Base-by-base conservation (phyloP, 2,113 vertebrate species). In the Hippopotamus amphibius region DNA sequence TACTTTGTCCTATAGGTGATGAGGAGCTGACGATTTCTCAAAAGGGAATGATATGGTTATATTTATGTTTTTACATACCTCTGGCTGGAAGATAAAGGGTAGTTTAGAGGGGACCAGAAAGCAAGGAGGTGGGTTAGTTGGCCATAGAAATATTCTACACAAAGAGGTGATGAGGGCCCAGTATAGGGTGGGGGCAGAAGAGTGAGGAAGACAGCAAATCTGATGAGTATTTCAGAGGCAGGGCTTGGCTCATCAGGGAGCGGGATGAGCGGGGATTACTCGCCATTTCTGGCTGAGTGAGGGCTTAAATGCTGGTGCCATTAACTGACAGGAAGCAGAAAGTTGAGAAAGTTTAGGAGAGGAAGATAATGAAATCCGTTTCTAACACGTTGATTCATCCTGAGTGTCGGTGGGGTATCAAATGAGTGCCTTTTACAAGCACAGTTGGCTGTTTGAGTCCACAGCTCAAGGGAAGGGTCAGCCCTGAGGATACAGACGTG, bases 171-270 rank as follows among this genome's bases (percentile, higher is more conserved):
- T 46, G 59, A 41, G 22, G 57, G 16, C 71, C 50, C 8, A 53
- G 43, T 5, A 26, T 50, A n/a, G 33, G 13, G 30, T 46, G 46
- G 16, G 65, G 24, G 21, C 61, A 41, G 71, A 91, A 55, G 53
- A 48, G 53, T n/a, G 57, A 95, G 17, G 71, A 83, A 37, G 41
- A 28, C 76, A 84, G 33, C 48, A 43, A 46, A 63, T 63, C 41
- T 65, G 83, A 88, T 80, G 88, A 95, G 4, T 87, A 63, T 74
- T 76, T 65, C 19, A 83, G 37, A 92, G 66, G 61, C 48, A 93
- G n/a, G 26, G 21, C 48, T 72, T 93, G 72, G 68, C 82, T 83
- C 46, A 14, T 48, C 28, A 6, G 88, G 28, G 37, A 43, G 41
- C 65, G 33, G 30, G 57, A 43, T 74, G 59, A 80, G 87, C 74